These are phyloP conservation scores for Cheumatopsyche charites DNA, from an alignment of 1,140 invertebrate species.

Conservation along the genomic window DNA sequence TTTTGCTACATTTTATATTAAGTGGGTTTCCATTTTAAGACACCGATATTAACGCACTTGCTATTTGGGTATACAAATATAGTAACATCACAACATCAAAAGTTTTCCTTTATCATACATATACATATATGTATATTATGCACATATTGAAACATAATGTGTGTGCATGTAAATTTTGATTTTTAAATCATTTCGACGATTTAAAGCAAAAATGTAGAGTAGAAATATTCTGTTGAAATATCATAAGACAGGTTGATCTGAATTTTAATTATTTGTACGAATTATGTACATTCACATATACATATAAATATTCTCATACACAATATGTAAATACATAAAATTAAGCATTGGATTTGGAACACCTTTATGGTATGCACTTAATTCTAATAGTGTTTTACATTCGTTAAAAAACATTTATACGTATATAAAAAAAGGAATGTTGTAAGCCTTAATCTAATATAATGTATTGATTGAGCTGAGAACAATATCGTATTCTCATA, in stretches of 20 bases:
- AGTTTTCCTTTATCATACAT: slow-evolving; percentile 18
- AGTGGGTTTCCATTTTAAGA: slow-evolving; percentile 14
- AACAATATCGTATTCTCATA: slow-evolving; percentile 15
- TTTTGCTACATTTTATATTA: slow-evolving; percentile 17
- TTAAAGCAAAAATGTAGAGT: slow-evolving; percentile 16
- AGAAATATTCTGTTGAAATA: slow-evolving; percentile 28
- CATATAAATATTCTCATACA: slow-evolving; percentile 2
- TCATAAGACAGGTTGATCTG: slow-evolving; percentile 33
- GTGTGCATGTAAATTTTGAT: neutral
- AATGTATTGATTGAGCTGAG: slow-evolving; percentile 36
- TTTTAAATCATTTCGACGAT: neutral
- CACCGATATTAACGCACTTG: slow-evolving; percentile 33
- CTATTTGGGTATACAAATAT: slow-evolving; percentile 39
- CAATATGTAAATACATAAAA: slow-evolving; percentile 11
- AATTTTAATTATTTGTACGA: slow-evolving; percentile 28
- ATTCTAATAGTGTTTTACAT: slow-evolving; percentile 21
- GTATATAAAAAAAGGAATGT: slow-evolving; percentile 33
- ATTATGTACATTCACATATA: slow-evolving; percentile 9
- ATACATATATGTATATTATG: slow-evolving; percentile 4
- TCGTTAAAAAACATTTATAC: slow-evolving; percentile 30
- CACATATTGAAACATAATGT: neutral
- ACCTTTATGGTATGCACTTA: slow-evolving; percentile 38
- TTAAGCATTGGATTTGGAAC: slow-evolving; percentile 38
- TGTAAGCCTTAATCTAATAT: slow-evolving; percentile 23
- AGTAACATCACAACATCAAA: slow-evolving; percentile 43